Percentiles rank a stretch among this genome's conserved stretches.
phyloP scores from a whole-genome alignment of 1,140 invertebrate genomes.

The Drosophila seguyi region DNA sequence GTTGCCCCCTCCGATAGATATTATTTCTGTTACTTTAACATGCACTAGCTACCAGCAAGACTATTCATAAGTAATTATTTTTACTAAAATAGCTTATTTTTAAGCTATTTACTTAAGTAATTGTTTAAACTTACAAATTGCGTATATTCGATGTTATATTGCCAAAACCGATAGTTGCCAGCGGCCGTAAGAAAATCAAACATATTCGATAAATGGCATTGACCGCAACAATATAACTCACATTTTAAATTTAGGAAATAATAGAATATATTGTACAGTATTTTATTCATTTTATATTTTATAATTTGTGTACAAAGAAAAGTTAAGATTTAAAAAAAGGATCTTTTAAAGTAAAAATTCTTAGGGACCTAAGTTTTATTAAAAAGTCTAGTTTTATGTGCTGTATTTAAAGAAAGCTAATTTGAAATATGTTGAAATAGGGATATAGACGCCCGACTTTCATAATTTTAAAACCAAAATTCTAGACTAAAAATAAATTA shows the following conservation, averaged over 20 bases:
- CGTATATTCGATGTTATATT: neutral
- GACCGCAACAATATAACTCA: neutral
- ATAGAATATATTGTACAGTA: too few relatives aligned
- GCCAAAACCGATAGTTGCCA: neutral
- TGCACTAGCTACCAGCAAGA: neutral
- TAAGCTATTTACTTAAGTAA: neutral
- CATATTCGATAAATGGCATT: neutral
- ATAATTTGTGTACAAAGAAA: too few relatives aligned
- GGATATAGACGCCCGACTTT: too few relatives aligned
- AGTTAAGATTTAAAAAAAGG: too few relatives aligned
- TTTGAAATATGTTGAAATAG: too few relatives aligned
- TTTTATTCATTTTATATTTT: neutral
- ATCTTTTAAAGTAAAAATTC: too few relatives aligned
- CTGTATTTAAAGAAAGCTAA: too few relatives aligned
- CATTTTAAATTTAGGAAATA: neutral
- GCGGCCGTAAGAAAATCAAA: neutral
- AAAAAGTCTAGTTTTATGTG: too few relatives aligned
- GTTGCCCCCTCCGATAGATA: conserved; percentile 30
- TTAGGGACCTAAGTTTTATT: too few relatives aligned
- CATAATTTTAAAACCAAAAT: too few relatives aligned
- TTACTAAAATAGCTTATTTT: neutral
- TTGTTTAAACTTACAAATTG: conserved; percentile 38
- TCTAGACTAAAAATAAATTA: too few relatives aligned
- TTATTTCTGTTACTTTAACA: neutral
- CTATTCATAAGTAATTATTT: neutral